Base-by-base conservation (phyloP, 2,113 vertebrate species). In the Eubucco bourcierii region DNA sequence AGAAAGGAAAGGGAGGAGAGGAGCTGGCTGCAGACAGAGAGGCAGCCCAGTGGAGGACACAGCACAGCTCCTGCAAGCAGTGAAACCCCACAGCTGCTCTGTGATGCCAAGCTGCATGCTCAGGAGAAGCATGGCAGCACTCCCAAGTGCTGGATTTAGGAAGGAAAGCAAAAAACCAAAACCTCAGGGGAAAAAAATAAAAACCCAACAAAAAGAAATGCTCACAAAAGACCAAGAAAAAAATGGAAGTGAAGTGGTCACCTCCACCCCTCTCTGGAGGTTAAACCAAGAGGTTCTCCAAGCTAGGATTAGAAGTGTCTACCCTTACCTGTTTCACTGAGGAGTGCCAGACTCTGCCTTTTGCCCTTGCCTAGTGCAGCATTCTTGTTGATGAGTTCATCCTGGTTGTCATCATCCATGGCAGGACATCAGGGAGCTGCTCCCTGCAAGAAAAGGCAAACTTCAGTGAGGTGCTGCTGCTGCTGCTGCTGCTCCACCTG, bases 331-430 rank as follows among this genome's bases (percentile, higher is more conserved):
- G 97, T 94, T 61, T 96, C 97, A 25, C 98, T 98, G 83, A 98
- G 96, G 58, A 97, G 90, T 7, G 81, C 87, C 0, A 96, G 18
- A 18, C 95, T 71, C n/a, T 96, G 97, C 59, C 92, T 96, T 37
- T 90, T 98, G 63, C 95, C 97, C 96, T 98, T 98, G 52, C 97
- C 96, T 7, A 97, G 92, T 4, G 97, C 97, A 3, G 97, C 79
- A 25, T 97, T 98, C 71, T 64, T 97, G 94, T 98, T 98, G 90
- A 98, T 98, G 79, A 98, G 97, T 79, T 99, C 98, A 19, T 99
- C 98, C 94, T 98, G 98, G 95, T 98, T 99, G 96, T 99, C 98
- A 23, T 99, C 99, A 87, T 98, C 99, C 99, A 99, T 99, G 95
- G 91, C 92, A 96, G 95, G 97, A 94, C 98, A 99, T 99, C 4